phyloP scores from a whole-genome alignment of 2,888 invertebrate genomes.

The Conops quadrifasciatus region DNA sequence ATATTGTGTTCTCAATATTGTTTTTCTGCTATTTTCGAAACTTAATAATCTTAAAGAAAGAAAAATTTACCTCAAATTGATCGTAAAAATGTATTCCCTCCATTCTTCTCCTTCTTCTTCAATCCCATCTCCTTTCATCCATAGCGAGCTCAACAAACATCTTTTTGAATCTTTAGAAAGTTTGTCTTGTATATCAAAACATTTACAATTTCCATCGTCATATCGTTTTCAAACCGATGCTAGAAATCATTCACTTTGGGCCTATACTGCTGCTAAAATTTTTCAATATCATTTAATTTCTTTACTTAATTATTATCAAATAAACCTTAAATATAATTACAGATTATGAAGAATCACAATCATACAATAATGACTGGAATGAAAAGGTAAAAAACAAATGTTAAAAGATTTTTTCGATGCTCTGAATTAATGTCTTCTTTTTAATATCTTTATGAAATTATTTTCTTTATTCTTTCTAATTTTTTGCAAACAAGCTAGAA shows the following conservation, averaged over 20 bases:
- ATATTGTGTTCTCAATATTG: too few relatives aligned
- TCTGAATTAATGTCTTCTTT: background rate
- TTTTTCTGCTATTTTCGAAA: too few relatives aligned
- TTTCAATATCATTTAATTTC: too few relatives aligned
- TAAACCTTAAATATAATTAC: slow-evolving; percentile 55
- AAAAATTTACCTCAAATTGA: too few relatives aligned
- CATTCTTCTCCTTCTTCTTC: too few relatives aligned
- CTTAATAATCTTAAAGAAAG: too few relatives aligned
- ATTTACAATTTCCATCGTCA: slow-evolving; percentile 11
- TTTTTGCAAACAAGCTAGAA: too few relatives aligned
- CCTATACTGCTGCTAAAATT: background rate
- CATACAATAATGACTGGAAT: slow-evolving; percentile 65
- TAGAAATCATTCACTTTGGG: slow-evolving; percentile 26
- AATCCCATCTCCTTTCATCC: too few relatives aligned
- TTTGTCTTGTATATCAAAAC: slow-evolving; percentile 1
- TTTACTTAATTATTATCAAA: background rate
- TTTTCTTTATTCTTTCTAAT: too few relatives aligned
- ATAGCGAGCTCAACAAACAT: background rate
- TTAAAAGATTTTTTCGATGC: background rate
- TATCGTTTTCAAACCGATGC: background rate
- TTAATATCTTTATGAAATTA: background rate
- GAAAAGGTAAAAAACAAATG: slow-evolving; percentile 62
- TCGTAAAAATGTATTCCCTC: too few relatives aligned
- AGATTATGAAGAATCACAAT: slow-evolving; percentile 65
- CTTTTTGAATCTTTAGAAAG: background rate